Evolutionary conservation across 2,113 vertebrate genomes (phyloP), one percentile per base, ranked within the genome.

Genomic region (Pomatorhinus ruficollis): DNA sequence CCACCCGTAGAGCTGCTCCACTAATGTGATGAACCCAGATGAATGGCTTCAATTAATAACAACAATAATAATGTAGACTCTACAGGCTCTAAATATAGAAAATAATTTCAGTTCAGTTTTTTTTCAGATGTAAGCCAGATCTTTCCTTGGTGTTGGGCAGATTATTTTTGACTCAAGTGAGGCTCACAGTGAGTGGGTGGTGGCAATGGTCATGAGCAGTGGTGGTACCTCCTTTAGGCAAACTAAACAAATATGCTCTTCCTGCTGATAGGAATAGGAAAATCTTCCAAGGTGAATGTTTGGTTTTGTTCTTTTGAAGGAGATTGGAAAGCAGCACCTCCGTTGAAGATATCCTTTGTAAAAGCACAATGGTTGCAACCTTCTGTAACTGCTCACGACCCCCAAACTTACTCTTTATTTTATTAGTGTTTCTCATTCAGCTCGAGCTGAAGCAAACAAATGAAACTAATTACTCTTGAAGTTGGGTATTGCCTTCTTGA

Each of bases 381-480:
- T 95, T 97, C 89, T 97, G 94, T 40, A 96, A 92, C 92, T 96
- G 91, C 94, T 92, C 2, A 3, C 2, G 85, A 93, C 96, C 93
- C 96, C 83, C 93, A 97, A 95, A 97, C 95, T 95, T 95, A 87
- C 79, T 97, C 92, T 96, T 97, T 97, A 97, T 98, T 98, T 97
- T 97, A 97, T 98, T 98, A 93, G 96, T 84, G 86, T 91, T 95
- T 97, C 79, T 95, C 61, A 72, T 93, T 96, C 97, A 96, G 96
- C 97, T 97, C 81, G 63, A 97, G 97, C 97, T 94, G 97, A 97
- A 98, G 95, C 95, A 98, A 98, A 98, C 98, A 98, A 98, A 98
- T 97, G 97, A 97, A 98, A 98, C 97, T 98, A 98, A 98, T 98
- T 98, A 97, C 95, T 98, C 97, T 97, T 97, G 97, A 97, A 98